Percentiles rank a stretch among this genome's conserved stretches.
These are phyloP conservation scores for Psittacula cyanocephala DNA, from an alignment of 2,113 vertebrate species.

Conservation along the genomic window DNA sequence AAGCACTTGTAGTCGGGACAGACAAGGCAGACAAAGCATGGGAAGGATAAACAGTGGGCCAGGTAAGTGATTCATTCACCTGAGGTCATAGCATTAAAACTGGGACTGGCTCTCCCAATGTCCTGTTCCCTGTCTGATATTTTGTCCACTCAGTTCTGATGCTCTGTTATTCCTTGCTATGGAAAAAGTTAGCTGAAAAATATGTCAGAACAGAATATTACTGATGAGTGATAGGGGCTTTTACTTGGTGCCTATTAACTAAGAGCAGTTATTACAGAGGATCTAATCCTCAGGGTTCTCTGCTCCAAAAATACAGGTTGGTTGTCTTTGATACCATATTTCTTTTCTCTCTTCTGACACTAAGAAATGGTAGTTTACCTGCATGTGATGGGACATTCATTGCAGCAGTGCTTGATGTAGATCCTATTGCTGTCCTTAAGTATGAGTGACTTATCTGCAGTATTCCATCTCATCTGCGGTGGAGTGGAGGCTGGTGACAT, in stretches of 20 bases:
- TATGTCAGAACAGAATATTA: not conserved
- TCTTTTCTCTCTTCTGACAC: not conserved
- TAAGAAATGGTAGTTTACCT: not conserved
- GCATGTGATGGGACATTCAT: not conserved
- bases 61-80: not conserved
- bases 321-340: not conserved
- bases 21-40: not conserved
- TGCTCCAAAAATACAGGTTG: not conserved
- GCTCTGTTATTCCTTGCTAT: not conserved
- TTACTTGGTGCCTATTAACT: not conserved
- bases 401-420: not conserved
- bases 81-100: rapidly evolving
- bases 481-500: rapidly evolving
- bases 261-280: not conserved
- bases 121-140: not conserved
- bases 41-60: not conserved
- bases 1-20: not conserved
- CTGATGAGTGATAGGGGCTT: rapidly evolving
- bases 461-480: not conserved
- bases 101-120: not conserved
- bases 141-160: not conserved
- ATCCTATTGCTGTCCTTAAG: not conserved
- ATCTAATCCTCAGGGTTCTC: not conserved
- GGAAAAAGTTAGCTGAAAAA: not conserved
- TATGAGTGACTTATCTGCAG: not conserved